These are phyloP conservation scores for Varecia variegata DNA, from an alignment of 2,797 vertebrate species.

Conservation along the genomic window DNA sequence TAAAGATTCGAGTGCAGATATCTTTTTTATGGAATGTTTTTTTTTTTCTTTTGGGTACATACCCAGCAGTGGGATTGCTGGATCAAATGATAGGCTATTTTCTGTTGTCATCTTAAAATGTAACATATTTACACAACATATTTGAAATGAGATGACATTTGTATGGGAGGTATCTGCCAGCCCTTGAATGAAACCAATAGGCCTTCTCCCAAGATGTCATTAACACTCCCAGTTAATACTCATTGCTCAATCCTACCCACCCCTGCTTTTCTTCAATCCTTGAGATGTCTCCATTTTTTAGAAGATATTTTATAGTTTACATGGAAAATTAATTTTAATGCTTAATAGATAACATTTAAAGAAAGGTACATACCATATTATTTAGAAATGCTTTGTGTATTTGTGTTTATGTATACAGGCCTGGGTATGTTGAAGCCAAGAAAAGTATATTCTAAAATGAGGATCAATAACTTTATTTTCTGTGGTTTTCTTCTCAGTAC, in stretches of 20 bases:
- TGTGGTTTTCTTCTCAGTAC: background rate
- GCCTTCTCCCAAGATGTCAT: background rate
- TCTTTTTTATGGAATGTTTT: too few relatives aligned
- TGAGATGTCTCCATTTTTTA: background rate
- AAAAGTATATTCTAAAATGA: background rate
- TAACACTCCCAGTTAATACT: background rate
- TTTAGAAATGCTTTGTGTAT: background rate
- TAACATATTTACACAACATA: background rate
- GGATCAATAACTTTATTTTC: background rate
- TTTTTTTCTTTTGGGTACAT: too few relatives aligned
- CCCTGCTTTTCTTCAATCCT: background rate
- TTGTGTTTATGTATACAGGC: background rate
- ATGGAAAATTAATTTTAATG: background rate
- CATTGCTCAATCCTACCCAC: background rate
- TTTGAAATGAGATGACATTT: background rate
- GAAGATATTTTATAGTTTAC: background rate
- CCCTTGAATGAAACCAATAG: background rate
- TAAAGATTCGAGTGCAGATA: too few relatives aligned
- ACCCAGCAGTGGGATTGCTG: too few relatives aligned
- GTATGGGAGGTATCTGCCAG: background rate
- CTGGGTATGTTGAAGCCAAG: background rate
- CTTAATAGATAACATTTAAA: background rate
- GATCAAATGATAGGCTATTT: background rate
- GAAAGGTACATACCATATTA: background rate
- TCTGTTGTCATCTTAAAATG: background rate